Evolutionary conservation across 2,888 invertebrate species (phyloP).

Genomic region (Ormyrus labotus): DNA sequence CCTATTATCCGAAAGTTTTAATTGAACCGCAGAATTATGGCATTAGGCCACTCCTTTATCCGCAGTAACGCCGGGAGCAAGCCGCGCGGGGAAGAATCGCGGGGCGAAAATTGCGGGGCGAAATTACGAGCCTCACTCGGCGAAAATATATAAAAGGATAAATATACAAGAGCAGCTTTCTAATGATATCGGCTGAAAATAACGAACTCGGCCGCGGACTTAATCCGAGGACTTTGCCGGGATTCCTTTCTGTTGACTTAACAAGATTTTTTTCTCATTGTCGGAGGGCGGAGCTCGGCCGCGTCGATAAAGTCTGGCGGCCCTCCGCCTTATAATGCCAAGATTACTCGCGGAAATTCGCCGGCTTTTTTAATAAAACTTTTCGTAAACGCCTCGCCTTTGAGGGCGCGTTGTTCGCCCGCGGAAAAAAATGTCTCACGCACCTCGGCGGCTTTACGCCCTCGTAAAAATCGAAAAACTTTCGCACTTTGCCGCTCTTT

Average conservation of each 20-base stretch:
- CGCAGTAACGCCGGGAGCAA: too few relatives aligned
- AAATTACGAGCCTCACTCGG: slow-evolving; percentile 26
- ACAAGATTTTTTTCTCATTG: slow-evolving; percentile 26
- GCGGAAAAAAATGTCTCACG: slow-evolving; percentile 16
- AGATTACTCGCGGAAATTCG: slow-evolving; percentile 17
- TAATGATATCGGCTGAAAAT: slow-evolving; percentile 27
- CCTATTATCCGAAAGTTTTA: too few relatives aligned
- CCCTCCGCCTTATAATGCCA: neutral
- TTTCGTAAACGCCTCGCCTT: slow-evolving; percentile 16
- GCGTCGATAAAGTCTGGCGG: slow-evolving; percentile 15
- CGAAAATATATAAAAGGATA: slow-evolving; percentile 23
- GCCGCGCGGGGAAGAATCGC: neutral
- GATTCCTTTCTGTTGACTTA: slow-evolving; percentile 4
- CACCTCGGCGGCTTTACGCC: neutral
- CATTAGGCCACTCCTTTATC: too few relatives aligned
- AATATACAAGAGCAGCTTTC: slow-evolving; percentile 22
- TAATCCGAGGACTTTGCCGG: neutral
- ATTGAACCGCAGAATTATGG: neutral
- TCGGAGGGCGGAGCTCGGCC: neutral
- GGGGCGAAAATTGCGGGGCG: neutral
- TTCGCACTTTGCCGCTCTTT: slow-evolving; percentile 14
- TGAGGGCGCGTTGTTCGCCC: neutral
- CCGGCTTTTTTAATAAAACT: slow-evolving; percentile 47
- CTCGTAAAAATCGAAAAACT: slow-evolving; percentile 50
- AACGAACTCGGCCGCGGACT: slow-evolving; percentile 14